Percentiles rank a stretch among this genome's conserved stretches.
These are phyloP conservation scores for Cremastinae sp. DNA, from an alignment of 2,888 invertebrate species.

Conservation along the genomic window DNA sequence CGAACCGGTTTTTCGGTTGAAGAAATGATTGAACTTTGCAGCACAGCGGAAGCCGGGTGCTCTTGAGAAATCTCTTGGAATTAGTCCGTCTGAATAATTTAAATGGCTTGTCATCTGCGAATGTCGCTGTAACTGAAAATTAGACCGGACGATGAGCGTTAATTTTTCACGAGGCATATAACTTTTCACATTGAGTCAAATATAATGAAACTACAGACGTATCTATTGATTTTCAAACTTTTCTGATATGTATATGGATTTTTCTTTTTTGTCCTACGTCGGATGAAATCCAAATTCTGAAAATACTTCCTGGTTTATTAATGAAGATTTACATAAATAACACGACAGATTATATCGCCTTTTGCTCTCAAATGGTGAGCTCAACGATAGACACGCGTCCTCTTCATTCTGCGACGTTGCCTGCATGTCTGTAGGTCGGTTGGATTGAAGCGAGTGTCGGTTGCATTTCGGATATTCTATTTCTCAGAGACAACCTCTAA, in stretches of 20 bases:
- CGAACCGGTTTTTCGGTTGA: not conserved
- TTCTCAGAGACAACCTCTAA: conserved; percentile 35
- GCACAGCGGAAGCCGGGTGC: not conserved
- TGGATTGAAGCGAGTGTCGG: conserved; percentile 15
- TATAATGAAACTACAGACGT: no score
- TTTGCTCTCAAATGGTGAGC: no score
- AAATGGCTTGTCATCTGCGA: not conserved
- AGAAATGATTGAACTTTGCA: conserved; percentile 25
- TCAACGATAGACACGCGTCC: not conserved
- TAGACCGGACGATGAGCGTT: not conserved
- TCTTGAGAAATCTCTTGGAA: conserved; percentile 4
- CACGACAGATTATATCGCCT: no score
- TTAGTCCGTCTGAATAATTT: conserved; percentile 49
- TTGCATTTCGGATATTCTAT: conserved; percentile 6
- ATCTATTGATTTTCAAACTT: no score
- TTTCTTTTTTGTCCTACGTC: no score
- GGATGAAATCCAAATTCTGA: no score
- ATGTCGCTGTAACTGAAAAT: not conserved
- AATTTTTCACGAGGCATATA: no score
- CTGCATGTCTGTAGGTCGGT: not conserved
- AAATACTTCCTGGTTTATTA: no score
- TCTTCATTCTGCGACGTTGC: not conserved
- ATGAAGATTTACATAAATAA: no score
- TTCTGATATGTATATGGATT: no score
- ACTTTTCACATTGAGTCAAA: no score